Percentiles rank a stretch among this genome's conserved stretches.
These are phyloP conservation scores for Dicyrtomina minuta DNA, from an alignment of 2,888 invertebrate genomes.

Conservation along the genomic window DNA sequence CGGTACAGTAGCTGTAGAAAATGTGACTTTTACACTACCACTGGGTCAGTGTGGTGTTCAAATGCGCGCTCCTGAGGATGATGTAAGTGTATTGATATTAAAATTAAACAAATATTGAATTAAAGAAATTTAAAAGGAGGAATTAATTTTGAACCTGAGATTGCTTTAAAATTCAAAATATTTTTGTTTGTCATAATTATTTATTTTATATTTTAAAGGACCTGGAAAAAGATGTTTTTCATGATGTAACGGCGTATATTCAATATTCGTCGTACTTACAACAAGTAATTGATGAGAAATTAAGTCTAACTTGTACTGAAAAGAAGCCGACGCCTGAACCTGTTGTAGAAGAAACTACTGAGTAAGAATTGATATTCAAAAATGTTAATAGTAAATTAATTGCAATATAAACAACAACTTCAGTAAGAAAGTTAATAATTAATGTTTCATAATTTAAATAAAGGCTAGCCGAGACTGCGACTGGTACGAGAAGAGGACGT, in stretches of 20 bases:
- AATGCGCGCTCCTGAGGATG: conserved; percentile 47
- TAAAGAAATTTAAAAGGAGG: conserved; percentile 2
- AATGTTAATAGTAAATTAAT: background rate
- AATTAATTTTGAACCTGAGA: background rate
- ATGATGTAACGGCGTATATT: conserved; percentile 50
- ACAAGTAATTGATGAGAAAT: conserved; percentile 52
- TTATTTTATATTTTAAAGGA: conserved; percentile 35
- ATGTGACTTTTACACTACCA: conserved; percentile 48
- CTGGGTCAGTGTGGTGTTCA: conserved; percentile 51
- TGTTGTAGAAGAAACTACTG: conserved; percentile 18
- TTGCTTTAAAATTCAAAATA: conserved; percentile 17
- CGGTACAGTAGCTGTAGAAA: conserved; percentile 25
- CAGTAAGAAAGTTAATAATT: background rate
- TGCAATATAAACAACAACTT: background rate
- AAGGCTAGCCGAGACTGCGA: conserved; percentile 18
- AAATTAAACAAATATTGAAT: conserved; percentile 12
- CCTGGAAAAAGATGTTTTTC: conserved; percentile 45
- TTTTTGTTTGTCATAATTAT: background rate
- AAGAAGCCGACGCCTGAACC: conserved; percentile 30
- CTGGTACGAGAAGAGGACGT: conserved; percentile 23
- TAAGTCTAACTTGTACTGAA: conserved; percentile 48
- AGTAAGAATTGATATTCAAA: conserved; percentile 26
- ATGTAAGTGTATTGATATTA: conserved; percentile 31
- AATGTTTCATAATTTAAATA: conserved; percentile 8
- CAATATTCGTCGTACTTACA: conserved; percentile 53